phyloP scores from a whole-genome alignment of 2,888 invertebrate genomes.

The Phrixothrix hirtus region DNA sequence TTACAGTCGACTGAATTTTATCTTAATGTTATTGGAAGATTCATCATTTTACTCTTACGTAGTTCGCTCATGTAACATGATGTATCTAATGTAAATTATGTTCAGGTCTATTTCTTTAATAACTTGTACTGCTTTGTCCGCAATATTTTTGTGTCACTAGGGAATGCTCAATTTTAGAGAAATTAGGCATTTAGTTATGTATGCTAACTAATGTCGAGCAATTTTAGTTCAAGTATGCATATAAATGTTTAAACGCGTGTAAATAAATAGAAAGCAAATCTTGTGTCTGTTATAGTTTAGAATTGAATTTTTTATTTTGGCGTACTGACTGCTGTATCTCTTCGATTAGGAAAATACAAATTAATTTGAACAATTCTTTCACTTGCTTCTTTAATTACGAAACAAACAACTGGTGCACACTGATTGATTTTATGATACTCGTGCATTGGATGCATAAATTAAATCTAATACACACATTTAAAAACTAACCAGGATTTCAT shows the following conservation, averaged over 20 bases:
- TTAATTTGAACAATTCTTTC: no score
- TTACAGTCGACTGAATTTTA: slow-evolving; percentile 2
- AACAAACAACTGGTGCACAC: no score
- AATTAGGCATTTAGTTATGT: slow-evolving; percentile 26
- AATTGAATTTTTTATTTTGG: no score
- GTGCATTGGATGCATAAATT: no score
- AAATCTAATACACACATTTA: no score
- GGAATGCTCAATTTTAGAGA: slow-evolving; percentile 20
- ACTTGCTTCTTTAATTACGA: no score
- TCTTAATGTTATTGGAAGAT: slow-evolving; percentile 3
- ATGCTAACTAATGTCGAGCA: slow-evolving; percentile 24
- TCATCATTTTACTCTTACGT: slow-evolving; percentile 19
- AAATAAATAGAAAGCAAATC: neutral
- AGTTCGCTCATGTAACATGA: slow-evolving; percentile 18
- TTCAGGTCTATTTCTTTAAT: slow-evolving; percentile 29
- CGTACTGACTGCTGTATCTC: no score
- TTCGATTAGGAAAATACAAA: no score
- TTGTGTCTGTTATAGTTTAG: neutral
- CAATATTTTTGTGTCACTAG: slow-evolving; percentile 28
- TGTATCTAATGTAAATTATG: slow-evolving; percentile 22
- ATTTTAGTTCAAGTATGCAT: slow-evolving; percentile 3
- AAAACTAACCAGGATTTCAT: no score
- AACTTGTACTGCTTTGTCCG: slow-evolving; percentile 22
- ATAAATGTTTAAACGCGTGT: neutral
- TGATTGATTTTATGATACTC: no score